Conservation (phyloP, 2,113 vertebrate species). For the Chionis minor region DNA sequence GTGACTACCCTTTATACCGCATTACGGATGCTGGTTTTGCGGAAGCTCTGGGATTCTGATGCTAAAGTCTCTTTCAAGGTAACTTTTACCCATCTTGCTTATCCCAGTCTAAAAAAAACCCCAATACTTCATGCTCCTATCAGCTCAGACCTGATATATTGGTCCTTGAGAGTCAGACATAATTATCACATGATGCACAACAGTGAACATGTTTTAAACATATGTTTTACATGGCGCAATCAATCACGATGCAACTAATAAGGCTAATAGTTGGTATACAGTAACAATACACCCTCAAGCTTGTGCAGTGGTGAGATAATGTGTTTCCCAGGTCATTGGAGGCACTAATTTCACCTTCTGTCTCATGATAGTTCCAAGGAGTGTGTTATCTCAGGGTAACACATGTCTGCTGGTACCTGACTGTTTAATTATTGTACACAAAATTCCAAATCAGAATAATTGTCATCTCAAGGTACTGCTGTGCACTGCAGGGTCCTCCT, state of each 20-base stretch:
- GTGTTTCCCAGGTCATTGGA: conserved; percentile 44
- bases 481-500: background rate
- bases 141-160: background rate
- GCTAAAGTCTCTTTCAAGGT: background rate
- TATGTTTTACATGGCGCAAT: conserved; percentile 54
- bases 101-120: background rate
- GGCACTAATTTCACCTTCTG: conserved; percentile 44
- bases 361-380: conserved; percentile 50
- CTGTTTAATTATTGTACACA: conserved; percentile 71
- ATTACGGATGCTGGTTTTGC: background rate
- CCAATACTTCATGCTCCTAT: background rate
- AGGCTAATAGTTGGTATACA: background rate
- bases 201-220: conserved; percentile 42
- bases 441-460: conserved; percentile 50
- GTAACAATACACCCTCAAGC: background rate
- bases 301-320: conserved; percentile 54
- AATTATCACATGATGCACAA: conserved; percentile 2
- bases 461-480: conserved; percentile 24
- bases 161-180: background rate
- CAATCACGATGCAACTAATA: background rate
- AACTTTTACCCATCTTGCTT: background rate
- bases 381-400: conserved; percentile 69
- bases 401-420: conserved; percentile 62
- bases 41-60: background rate
- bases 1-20: background rate